Conservation (phyloP, 2,797 vertebrate genomes). For the Odontamblyopus lacepedii region DNA sequence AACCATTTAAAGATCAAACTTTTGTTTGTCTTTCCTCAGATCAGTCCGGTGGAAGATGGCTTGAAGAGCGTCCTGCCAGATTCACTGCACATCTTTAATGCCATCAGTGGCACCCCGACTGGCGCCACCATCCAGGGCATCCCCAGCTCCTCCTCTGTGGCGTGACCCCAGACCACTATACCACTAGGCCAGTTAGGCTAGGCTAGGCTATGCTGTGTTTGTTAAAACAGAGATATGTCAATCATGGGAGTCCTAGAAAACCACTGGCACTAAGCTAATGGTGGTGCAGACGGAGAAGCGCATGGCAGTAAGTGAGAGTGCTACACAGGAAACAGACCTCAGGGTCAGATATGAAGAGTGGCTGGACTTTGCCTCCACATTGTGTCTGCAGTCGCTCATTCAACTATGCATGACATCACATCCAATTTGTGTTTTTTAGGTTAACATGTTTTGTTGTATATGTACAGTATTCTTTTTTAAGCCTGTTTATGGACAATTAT, state of each 20-base stretch:
- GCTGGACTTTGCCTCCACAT: constrained; percentile 17
- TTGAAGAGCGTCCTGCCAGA: constrained; percentile 84
- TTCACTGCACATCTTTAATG: constrained; percentile 93
- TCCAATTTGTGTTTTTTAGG: constrained; percentile 43
- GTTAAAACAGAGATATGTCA: constrained; percentile 23
- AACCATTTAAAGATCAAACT: too few species aligned
- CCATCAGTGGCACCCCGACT: constrained; percentile 92
- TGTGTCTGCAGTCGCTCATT: constrained; percentile 64
- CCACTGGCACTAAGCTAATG: constrained; percentile 15
- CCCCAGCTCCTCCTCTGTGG: constrained; percentile 93
- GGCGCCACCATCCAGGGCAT: constrained; percentile 90
- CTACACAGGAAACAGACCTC: constrained; percentile 17
- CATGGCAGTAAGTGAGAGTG: background rate
- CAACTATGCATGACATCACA: constrained; percentile 58
- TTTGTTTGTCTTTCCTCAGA: constrained; percentile 68
- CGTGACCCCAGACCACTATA: constrained; percentile 73
- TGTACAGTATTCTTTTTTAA: constrained; percentile 76
- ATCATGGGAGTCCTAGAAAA: constrained; percentile 29
- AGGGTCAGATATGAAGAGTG: constrained; percentile 17
- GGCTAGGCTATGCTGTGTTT: background rate
- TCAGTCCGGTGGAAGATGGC: constrained; percentile 84
- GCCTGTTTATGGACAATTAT: constrained; percentile 60
- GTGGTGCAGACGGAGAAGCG: constrained; percentile 8
- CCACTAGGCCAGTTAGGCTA: background rate
- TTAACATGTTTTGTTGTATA: constrained; percentile 57